A percentile compares a stretch with the other conserved stretches of the same genome.
Evolutionary conservation across 2,888 invertebrate species (phyloP).

Genomic region (Linyphia triangularis): DNA sequence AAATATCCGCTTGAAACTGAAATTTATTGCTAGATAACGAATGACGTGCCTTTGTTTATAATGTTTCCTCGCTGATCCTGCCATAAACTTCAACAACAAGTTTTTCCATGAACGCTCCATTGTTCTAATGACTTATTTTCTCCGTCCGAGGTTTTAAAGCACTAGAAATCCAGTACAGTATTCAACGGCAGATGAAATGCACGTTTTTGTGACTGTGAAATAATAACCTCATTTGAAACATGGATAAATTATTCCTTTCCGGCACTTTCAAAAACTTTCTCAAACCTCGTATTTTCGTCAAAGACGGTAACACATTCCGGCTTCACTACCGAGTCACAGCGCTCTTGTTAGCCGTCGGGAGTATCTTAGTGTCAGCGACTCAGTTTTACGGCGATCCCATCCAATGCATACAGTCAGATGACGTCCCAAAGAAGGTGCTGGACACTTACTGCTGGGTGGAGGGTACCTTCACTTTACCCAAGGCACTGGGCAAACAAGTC

Average conservation of each 20-base stretch:
- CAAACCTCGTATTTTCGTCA: slow-evolving; percentile 91
- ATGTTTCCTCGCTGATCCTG: neutral
- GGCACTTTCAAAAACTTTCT: slow-evolving; percentile 90
- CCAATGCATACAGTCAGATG: slow-evolving; percentile 86
- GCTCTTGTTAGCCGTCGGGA: slow-evolving; percentile 80
- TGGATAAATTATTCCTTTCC: slow-evolving; percentile 88
- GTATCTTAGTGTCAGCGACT: slow-evolving; percentile 76
- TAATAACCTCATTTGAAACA: slow-evolving; percentile 79
- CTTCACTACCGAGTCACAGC: slow-evolving; percentile 94
- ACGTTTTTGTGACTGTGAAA: neutral
- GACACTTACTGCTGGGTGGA: slow-evolving; percentile 85
- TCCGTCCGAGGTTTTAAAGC: neutral
- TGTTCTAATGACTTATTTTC: neutral
- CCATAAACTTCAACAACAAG: neutral
- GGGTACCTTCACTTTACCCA: slow-evolving; percentile 73
- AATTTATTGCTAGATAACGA: neutral
- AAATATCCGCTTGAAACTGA: neutral
- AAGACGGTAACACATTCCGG: slow-evolving; percentile 92
- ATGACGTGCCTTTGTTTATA: neutral
- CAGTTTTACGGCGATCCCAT: slow-evolving; percentile 78
- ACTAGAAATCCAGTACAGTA: neutral
- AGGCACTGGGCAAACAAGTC: slow-evolving; percentile 78
- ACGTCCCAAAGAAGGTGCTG: slow-evolving; percentile 89
- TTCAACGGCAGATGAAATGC: neutral
- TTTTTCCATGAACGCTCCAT: neutral